These are phyloP conservation scores for Dendrolimus kikuchii DNA, from an alignment of 1,140 invertebrate genomes.

Conservation along the genomic window DNA sequence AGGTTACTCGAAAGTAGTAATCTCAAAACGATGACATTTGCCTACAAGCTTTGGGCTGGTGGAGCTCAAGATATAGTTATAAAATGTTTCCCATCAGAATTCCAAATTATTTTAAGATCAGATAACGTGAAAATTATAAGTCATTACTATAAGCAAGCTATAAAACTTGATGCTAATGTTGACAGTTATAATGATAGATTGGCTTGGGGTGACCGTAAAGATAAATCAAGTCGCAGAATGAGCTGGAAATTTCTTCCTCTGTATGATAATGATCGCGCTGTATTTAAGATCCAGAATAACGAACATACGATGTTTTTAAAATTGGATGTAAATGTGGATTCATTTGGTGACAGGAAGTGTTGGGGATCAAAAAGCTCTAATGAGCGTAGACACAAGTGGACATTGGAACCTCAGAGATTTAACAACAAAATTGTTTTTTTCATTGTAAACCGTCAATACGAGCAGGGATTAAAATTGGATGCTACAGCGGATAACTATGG, in stretches of 20 bases:
- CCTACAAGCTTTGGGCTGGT: too few relatives aligned
- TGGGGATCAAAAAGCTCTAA: constrained; percentile 9
- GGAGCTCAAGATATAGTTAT: too few relatives aligned
- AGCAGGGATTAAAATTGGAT: constrained; percentile 14
- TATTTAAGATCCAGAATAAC: constrained; percentile 18
- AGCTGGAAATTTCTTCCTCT: constrained; percentile 20
- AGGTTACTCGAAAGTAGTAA: too few relatives aligned
- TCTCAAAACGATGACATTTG: too few relatives aligned
- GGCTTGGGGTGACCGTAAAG: constrained; percentile 14
- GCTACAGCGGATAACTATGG: constrained; percentile 1
- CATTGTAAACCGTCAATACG: constrained; percentile 14
- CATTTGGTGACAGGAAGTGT: constrained; percentile 10
- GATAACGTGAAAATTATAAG: constrained; percentile 5
- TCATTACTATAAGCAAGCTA: constrained; percentile 4
- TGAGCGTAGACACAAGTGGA: constrained; percentile 7
- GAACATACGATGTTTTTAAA: constrained; percentile 17
- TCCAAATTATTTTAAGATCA: constrained; percentile 3
- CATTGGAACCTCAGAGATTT: constrained; percentile 8
- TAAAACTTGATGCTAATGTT: constrained; percentile 14
- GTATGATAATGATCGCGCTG: constrained; percentile 9
- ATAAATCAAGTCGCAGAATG: constrained; percentile 13
- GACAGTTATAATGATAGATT: constrained; percentile 11
- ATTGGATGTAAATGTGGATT: constrained; percentile 9
- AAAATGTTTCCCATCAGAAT: background rate
- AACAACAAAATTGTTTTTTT: constrained; percentile 14